phyloP scores from a whole-genome alignment of 1,140 invertebrate genomes.

The Nasonia longicornis region DNA sequence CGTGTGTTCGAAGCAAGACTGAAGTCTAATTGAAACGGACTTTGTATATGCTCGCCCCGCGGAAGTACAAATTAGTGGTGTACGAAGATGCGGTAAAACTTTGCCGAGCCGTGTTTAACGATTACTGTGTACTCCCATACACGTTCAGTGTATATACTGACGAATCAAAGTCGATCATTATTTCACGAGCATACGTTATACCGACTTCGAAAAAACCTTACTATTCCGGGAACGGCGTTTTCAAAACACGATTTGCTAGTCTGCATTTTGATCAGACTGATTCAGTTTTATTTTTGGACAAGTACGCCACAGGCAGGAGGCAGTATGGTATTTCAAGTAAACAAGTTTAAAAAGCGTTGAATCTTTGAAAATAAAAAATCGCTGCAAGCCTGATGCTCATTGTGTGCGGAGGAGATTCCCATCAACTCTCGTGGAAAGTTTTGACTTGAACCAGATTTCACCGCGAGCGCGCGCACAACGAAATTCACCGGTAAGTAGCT shows the following conservation, averaged over 20 bases:
- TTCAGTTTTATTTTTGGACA: slow-evolving; percentile 7
- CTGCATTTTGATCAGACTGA: slow-evolving; percentile 15
- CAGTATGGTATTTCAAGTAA: slow-evolving; percentile 20
- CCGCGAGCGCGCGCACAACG: neutral
- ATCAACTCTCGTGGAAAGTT: slow-evolving; percentile 39
- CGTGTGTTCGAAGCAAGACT: neutral
- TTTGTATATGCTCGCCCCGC: neutral
- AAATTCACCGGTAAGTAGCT: slow-evolving; percentile 30
- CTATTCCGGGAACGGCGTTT: slow-evolving; percentile 1
- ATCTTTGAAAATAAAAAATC: slow-evolving; percentile 36
- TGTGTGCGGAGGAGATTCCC: slow-evolving; percentile 27
- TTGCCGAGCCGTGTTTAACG: neutral
- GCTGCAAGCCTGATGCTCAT: slow-evolving; percentile 8
- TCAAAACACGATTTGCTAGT: slow-evolving; percentile 30
- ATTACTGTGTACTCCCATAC: neutral
- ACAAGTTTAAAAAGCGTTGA: slow-evolving; percentile 39
- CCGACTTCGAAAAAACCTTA: neutral
- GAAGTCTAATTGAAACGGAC: slow-evolving; percentile 37
- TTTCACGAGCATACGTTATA: neutral
- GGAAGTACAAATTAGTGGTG: slow-evolving; percentile 28
- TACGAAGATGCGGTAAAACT: slow-evolving; percentile 7
- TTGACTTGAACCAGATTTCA: slow-evolving; percentile 37
- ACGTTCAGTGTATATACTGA: neutral
- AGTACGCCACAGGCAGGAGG: neutral
- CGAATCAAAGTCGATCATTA: neutral